Evolutionary conservation across 2,888 invertebrate genomes (phyloP).

Genomic region (Brenthis ino): DNA sequence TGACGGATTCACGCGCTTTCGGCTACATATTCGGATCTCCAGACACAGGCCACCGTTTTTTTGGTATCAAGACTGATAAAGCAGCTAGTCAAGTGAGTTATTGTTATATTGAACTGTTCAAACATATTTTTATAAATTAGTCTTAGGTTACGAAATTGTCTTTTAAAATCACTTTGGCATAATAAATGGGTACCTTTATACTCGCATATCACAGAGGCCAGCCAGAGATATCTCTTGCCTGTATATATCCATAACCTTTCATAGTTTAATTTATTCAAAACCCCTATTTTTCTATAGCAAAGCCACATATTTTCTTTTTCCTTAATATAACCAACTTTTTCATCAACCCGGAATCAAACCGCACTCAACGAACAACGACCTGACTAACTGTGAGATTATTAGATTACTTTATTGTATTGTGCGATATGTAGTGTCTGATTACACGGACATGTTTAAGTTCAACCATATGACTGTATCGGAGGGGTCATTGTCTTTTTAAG

Average conservation of each 20-base stretch:
- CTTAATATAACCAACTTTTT: too few relatives aligned
- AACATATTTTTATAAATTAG: background rate
- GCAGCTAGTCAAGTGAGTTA: conserved; percentile 92
- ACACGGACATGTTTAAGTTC: conserved; percentile 6
- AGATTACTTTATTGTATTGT: conserved; percentile 10
- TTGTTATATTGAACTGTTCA: background rate
- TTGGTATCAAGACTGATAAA: conserved; percentile 99
- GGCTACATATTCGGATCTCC: conserved; percentile 99
- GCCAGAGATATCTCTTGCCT: too few relatives aligned
- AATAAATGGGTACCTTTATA: too few relatives aligned
- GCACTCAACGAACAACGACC: background rate
- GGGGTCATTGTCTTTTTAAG: conserved; percentile 10
- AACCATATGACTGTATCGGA: background rate
- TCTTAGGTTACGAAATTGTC: too few relatives aligned
- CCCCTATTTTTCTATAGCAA: too few relatives aligned
- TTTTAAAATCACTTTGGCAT: too few relatives aligned
- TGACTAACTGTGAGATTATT: background rate
- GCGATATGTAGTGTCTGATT: background rate
- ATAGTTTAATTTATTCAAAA: too few relatives aligned
- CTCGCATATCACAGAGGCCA: too few relatives aligned
- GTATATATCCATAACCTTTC: too few relatives aligned
- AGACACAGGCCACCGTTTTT: conserved; percentile 97
- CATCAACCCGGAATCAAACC: too few relatives aligned
- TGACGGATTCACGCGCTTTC: conserved; percentile 98
- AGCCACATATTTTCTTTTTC: too few relatives aligned